These are phyloP conservation scores for Gallinago jamesoni DNA, from an alignment of 2,113 vertebrate genomes.

Conservation along the genomic window DNA sequence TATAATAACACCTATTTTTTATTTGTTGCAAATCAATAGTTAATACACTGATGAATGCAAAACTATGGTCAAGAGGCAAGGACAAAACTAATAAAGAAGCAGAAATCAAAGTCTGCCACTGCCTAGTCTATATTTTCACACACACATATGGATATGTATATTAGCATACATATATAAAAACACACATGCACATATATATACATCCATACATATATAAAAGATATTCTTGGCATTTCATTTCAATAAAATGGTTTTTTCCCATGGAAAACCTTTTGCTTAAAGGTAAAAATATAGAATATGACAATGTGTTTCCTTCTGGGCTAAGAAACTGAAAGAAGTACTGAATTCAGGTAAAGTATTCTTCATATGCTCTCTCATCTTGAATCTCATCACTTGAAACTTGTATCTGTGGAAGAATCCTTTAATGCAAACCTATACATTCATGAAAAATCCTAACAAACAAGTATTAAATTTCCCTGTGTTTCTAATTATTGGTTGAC, in stretches of 20 bases:
- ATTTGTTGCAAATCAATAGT: not conserved
- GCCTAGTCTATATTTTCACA: not conserved
- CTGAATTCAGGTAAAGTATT: not conserved
- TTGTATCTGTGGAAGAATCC: not conserved
- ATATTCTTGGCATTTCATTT: not conserved
- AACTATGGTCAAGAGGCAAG: not conserved
- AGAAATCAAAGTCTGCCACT: not conserved
- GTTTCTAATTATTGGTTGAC: not conserved
- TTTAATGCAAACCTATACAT: not conserved
- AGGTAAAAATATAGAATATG: not conserved
- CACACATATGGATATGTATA: not conserved
- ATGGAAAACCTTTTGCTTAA: not conserved
- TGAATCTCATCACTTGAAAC: not conserved
- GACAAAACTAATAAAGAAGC: not conserved
- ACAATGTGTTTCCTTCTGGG: not conserved
- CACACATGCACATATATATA: not conserved
- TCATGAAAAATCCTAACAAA: not conserved
- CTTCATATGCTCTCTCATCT: not conserved
- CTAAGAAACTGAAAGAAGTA: not conserved
- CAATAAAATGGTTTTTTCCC: not conserved
- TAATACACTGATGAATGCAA: not conserved
- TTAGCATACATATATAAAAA: not conserved
- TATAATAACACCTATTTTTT: not conserved
- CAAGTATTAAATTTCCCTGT: not conserved
- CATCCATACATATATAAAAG: not conserved